Conservation (phyloP, 2,113 vertebrate genomes). For the Bos javanicus region DNA sequence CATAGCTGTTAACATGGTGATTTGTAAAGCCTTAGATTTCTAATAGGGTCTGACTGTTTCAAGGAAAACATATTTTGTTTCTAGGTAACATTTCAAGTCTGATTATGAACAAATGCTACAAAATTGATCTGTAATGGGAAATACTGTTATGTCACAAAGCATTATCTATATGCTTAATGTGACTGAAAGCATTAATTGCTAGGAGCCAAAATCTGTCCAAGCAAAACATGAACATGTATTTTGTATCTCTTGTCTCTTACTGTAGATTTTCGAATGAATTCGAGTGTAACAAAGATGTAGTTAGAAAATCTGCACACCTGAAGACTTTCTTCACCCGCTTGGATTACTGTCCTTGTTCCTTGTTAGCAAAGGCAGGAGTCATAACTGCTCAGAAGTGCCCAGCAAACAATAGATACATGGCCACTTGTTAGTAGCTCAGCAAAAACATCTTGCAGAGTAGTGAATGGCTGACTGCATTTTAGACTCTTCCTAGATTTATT, state of each 20-base stretch:
- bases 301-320: conserved; percentile 68
- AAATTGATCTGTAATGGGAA: conserved; percentile 86
- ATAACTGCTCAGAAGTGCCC: not conserved
- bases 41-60: conserved; percentile 85
- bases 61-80: conserved; percentile 82
- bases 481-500: not conserved
- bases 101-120: conserved; percentile 81
- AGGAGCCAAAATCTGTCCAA: conserved; percentile 80
- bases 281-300: conserved; percentile 66
- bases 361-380: not conserved
- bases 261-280: conserved; percentile 73
- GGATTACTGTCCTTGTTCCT: not conserved
- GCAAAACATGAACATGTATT: conserved; percentile 78
- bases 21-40: conserved; percentile 83
- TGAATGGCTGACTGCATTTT: not conserved
- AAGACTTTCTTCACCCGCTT: conserved; percentile 56
- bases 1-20: conserved; percentile 82
- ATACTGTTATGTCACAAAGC: conserved; percentile 85
- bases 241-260: conserved; percentile 74
- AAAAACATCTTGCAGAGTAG: not conserved
- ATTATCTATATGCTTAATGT: conserved; percentile 81
- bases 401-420: not conserved
- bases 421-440: not conserved
- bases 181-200: conserved; percentile 83
- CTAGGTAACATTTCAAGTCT: conserved; percentile 86